Conservation (phyloP, 2,888 invertebrate genomes). For the Schizaphis graminum region DNA sequence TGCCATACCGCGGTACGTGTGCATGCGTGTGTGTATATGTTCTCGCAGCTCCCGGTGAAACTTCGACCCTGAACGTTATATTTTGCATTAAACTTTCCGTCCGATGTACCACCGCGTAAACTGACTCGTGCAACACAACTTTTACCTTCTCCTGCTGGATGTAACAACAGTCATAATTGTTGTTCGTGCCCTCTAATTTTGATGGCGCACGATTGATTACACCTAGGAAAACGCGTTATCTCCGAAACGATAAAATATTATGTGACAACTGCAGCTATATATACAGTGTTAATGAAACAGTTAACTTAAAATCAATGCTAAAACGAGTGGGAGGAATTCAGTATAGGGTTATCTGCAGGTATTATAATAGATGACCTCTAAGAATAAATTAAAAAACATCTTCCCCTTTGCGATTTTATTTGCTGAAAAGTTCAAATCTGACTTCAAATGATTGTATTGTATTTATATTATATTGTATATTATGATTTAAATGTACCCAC, state of each 20-base stretch:
- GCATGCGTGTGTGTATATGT: background rate
- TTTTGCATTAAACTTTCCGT: constrained; percentile 53
- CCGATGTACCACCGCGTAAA: background rate
- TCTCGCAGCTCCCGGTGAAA: constrained; percentile 33
- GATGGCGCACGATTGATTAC: background rate
- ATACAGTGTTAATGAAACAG: background rate
- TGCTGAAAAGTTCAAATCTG: background rate
- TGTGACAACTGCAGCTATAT: background rate
- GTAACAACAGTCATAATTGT: background rate
- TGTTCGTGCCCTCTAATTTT: background rate
- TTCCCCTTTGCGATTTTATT: background rate
- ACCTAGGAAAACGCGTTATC: background rate
- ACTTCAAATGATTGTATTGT: too few species aligned
- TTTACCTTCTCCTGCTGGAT: background rate
- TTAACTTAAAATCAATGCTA: too few species aligned
- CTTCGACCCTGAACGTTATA: constrained; percentile 56
- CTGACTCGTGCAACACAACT: constrained; percentile 1
- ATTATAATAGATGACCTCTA: background rate
- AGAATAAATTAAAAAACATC: background rate
- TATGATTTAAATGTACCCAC: background rate
- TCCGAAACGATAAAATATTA: background rate
- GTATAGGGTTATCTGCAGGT: background rate
- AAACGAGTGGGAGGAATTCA: background rate
- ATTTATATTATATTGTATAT: too few species aligned
- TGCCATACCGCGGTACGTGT: constrained; percentile 25